Conservation (phyloP, 2,113 vertebrate species). For the Halichoeres trimaculatus region DNA sequence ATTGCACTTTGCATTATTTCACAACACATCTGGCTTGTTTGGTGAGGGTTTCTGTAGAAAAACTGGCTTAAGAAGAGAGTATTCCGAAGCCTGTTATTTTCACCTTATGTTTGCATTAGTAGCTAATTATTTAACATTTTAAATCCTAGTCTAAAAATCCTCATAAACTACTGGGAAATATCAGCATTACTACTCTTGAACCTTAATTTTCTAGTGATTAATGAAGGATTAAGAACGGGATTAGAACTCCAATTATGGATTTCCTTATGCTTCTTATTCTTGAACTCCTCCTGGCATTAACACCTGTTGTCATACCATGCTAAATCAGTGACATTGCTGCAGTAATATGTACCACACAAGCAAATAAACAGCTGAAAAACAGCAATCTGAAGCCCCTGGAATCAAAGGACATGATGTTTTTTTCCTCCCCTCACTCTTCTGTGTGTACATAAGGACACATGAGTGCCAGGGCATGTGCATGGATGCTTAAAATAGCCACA, state of each 20-base stretch:
- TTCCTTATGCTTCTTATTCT: not conserved
- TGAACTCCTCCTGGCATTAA: not conserved
- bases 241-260: not conserved
- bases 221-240: not conserved
- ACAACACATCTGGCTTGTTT: too few relatives aligned
- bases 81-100: too few relatives aligned
- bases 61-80: too few relatives aligned
- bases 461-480: slow-evolving; percentile 22
- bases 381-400: not conserved
- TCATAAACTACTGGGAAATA: not conserved
- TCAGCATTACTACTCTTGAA: not conserved
- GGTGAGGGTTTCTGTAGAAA: too few relatives aligned
- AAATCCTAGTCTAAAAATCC: not conserved
- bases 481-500: slow-evolving; percentile 74
- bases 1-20: too few relatives aligned
- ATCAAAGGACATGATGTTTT: not conserved
- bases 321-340: not conserved
- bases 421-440: slow-evolving; percentile 23
- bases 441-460: slow-evolving; percentile 35
- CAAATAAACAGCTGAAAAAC: slow-evolving; percentile 11
- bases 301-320: not conserved
- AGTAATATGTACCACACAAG: slow-evolving; percentile 2
- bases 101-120: not conserved
- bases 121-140: too few relatives aligned
- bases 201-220: not conserved